A percentile compares a stretch with the other conserved stretches of the same genome.
These are phyloP conservation scores for Zelostemma sp. DNA, from an alignment of 1,140 invertebrate genomes.

Conservation along the genomic window DNA sequence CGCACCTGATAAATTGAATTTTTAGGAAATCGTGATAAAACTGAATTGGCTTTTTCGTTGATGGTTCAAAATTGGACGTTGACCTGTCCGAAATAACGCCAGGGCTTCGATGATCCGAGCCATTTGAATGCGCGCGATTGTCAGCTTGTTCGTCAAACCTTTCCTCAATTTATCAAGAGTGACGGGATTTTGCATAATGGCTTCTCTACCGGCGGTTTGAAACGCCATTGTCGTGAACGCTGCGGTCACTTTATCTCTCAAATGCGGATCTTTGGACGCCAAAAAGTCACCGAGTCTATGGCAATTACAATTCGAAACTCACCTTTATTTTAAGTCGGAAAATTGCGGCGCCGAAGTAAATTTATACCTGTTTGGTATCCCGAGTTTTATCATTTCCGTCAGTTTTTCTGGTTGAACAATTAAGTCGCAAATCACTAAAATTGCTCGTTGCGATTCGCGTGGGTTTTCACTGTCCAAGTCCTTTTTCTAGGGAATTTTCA, in stretches of 20 bases:
- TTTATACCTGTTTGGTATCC: conserved; percentile 38
- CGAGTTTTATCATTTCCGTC: conserved; percentile 23
- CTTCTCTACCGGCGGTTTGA: conserved; percentile 38
- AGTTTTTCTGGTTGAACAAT: conserved; percentile 43
- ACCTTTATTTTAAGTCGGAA: too few species aligned
- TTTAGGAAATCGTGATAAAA: too few species aligned
- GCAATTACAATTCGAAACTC: too few species aligned
- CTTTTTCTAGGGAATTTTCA: conserved; percentile 12
- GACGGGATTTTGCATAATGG: conserved; percentile 35
- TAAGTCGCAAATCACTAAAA: conserved; percentile 39
- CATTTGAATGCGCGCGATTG: conserved; percentile 37
- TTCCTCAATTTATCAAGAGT: conserved; percentile 35
- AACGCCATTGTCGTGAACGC: conserved; percentile 41
- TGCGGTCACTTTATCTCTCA: conserved; percentile 45
- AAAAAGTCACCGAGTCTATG: conserved; percentile 41
- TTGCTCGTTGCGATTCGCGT: conserved; percentile 22
- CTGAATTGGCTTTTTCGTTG: background rate
- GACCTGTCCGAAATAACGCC: conserved; percentile 29
- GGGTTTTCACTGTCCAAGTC: conserved; percentile 35
- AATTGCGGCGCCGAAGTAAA: too few species aligned
- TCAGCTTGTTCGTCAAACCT: conserved; percentile 38
- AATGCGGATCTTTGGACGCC: conserved; percentile 43
- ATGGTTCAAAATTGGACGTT: background rate
- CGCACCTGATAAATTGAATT: conserved; percentile 28
- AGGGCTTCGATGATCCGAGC: conserved; percentile 41